Evolutionary conservation across 2,888 invertebrate species (phyloP), one percentile per base, ranked within the genome.

Genomic region (Camponotus fellah): DNA sequence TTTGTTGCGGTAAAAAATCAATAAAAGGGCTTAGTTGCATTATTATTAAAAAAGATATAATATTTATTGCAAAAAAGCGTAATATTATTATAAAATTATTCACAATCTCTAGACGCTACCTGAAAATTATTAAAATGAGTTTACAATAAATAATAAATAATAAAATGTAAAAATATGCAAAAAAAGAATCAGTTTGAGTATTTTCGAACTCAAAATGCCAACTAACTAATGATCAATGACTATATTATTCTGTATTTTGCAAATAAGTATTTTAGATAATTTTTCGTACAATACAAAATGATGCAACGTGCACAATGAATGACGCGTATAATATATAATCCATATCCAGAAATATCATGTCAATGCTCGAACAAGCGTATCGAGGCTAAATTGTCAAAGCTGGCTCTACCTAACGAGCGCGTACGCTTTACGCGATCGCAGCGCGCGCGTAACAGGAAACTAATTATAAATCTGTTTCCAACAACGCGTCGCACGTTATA

Each of bases 381-480:
- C 74, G 74, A 60, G 74, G 46, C 75, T 72, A 80, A 72, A 79
- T 79, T 60, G 74, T 79, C 72, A 79, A 79, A 80, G 79, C 79
- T 34, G 72, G 43, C 12, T 60, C 79, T 74, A 74, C 26, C 74
- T 72, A 80, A 80, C 74, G 60, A 80, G 79, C 60, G 77, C 77
- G 74, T 74, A 79, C 60, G 26, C 79, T 79, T 71, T 79, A 80
- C 46, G 60, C 75, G 74, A 12, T 79, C 74, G 72, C 60, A 60
- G n/a, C 53, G 53, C 53, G n/a, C n/a, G 53, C 53, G 53, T 53
- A 56, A 74, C 75, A 80, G 79, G 79, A 80, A 80, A 80, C 79
- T 80, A 80, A 80, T 80, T 80, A 80, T 80, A 80, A 80, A 80
- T 80, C 79, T 80, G 74, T 80, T 80, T 80, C 74, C 60, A 80